Conservation (phyloP, 2,113 vertebrate species). For the Mesitornis unicolor region DNA sequence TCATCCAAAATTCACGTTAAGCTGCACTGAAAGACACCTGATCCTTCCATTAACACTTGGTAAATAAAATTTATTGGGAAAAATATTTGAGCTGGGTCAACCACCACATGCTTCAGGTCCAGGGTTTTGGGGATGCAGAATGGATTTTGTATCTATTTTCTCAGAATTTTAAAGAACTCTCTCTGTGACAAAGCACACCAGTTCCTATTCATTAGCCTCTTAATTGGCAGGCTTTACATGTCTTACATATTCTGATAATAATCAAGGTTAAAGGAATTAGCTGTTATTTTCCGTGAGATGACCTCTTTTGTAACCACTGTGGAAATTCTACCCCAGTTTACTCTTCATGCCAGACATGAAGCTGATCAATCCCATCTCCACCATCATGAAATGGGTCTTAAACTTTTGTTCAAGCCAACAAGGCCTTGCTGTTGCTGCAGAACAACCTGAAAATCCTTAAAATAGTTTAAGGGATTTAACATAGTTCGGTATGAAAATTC, state of each 20-base stretch:
- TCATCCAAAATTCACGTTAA: neutral
- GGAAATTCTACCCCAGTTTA: neutral
- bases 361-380: constrained; percentile 47
- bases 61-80: neutral
- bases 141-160: neutral
- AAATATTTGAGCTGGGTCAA: neutral
- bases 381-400: constrained; percentile 59
- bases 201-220: neutral
- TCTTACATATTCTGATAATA: neutral
- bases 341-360: constrained; percentile 70
- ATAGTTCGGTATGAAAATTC: neutral
- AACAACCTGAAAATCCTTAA: constrained; percentile 78
- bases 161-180: neutral
- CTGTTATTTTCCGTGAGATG: neutral
- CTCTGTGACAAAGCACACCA: neutral
- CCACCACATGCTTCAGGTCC: neutral
- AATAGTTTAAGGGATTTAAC: constrained; percentile 40
- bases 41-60: neutral
- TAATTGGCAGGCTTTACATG: neutral
- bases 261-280: neutral
- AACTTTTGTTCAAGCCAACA: constrained; percentile 75
- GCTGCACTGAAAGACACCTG: neutral
- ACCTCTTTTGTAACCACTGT: neutral
- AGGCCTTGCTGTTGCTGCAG: constrained; percentile 74
- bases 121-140: neutral